Conservation (phyloP, 2,113 vertebrate genomes). For the Alligator mississippiensis region DNA sequence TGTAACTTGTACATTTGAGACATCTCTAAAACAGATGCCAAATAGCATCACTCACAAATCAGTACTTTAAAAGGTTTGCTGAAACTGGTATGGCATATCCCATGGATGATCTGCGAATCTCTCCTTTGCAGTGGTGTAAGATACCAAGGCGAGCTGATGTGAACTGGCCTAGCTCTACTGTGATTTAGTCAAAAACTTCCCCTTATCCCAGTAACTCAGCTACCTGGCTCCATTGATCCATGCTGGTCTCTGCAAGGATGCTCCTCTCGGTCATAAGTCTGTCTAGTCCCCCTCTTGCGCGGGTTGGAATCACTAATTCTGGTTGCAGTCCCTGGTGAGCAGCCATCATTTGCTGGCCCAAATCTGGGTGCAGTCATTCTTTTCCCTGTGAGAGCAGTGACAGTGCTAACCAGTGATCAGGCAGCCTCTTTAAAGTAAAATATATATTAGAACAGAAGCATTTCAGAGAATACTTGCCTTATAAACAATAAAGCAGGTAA, state of each 20-base stretch:
- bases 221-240: no score
- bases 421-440: background rate
- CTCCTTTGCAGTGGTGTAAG: background rate
- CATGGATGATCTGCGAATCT: background rate
- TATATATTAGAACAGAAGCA: background rate
- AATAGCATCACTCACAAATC: background rate
- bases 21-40: background rate
- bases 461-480: fast-evolving
- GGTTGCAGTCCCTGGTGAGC: background rate
- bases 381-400: background rate
- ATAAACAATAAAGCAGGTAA: no score
- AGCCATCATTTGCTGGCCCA: background rate
- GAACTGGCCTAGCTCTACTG: background rate
- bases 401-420: background rate
- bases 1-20: background rate
- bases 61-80: background rate
- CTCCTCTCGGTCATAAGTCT: no score
- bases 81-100: background rate
- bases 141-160: background rate
- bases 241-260: no score
- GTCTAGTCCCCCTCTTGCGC: background rate
- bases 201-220: background rate
- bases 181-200: background rate
- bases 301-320: background rate
- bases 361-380: background rate